Evolutionary conservation across 2,113 vertebrate genomes (phyloP).

Genomic region (Forbesichthys papilliferus): DNA sequence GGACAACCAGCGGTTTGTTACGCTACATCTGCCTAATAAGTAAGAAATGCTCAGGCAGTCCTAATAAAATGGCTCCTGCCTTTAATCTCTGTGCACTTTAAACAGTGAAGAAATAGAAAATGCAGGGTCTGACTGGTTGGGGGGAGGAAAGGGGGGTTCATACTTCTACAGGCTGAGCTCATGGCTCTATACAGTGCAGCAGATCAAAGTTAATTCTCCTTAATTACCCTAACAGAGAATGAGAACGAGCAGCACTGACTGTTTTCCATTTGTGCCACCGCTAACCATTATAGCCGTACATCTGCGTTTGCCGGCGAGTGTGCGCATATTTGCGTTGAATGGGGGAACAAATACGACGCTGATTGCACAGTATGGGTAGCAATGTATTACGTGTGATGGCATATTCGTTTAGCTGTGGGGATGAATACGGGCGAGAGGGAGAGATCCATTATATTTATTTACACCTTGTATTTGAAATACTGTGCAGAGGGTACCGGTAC

Average conservation of each 20-base stretch:
- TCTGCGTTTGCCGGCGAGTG: slow-evolving; percentile 6
- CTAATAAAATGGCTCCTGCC: slow-evolving; percentile 58
- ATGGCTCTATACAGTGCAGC: slow-evolving; percentile 37
- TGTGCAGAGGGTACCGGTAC: no score
- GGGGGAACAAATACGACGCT: no score
- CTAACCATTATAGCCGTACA: slow-evolving; percentile 34
- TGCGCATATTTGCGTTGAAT: slow-evolving; percentile 17
- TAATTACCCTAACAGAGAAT: slow-evolving; percentile 71
- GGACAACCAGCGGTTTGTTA: slow-evolving; percentile 52
- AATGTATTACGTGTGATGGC: no score
- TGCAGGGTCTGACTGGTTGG: slow-evolving; percentile 46
- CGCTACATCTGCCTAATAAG: slow-evolving; percentile 66
- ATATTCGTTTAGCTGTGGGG: no score
- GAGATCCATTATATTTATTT: no score
- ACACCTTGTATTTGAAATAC: no score
- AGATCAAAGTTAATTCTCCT: slow-evolving; percentile 73
- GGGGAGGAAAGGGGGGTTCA: slow-evolving; percentile 13
- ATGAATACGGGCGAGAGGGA: no score
- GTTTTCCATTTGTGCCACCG: slow-evolving; percentile 63
- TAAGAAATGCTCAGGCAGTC: slow-evolving; percentile 56
- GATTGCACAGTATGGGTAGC: no score
- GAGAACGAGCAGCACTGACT: slow-evolving; percentile 55
- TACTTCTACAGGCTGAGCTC: slow-evolving; percentile 39
- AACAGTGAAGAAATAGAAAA: slow-evolving; percentile 57
- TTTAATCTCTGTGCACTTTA: slow-evolving; percentile 67